Evolutionary conservation across 2,888 invertebrate species (phyloP).

Genomic region (Oxyscelio sp.): DNA sequence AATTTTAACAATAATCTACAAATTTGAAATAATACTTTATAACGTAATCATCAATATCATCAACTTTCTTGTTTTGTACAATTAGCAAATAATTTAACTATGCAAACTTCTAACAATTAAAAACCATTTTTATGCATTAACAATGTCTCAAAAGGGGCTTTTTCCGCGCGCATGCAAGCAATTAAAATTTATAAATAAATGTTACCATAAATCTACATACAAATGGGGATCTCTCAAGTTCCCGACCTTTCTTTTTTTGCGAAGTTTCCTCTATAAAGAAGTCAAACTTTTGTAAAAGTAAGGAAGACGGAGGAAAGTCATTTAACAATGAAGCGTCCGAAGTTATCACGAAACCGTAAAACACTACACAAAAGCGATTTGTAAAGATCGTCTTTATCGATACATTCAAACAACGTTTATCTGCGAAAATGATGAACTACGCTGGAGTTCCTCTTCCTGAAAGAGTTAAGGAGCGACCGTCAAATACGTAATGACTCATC

Average conservation of each 20-base stretch:
- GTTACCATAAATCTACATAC: slow-evolving; percentile 56
- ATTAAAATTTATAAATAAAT: slow-evolving; percentile 56
- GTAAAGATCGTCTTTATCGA: slow-evolving; percentile 24
- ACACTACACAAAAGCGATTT: slow-evolving; percentile 35
- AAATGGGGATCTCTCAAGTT: slow-evolving; percentile 39
- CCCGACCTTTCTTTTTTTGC: slow-evolving; percentile 14
- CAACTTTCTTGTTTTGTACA: too few relatives aligned
- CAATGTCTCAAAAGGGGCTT: neutral
- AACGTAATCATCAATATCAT: too few relatives aligned
- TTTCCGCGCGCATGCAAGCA: neutral
- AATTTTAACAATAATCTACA: too few relatives aligned
- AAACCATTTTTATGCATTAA: neutral
- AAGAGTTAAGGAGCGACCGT: neutral
- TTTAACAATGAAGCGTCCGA: slow-evolving; percentile 54
- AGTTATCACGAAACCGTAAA: slow-evolving; percentile 44
- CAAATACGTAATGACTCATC: neutral
- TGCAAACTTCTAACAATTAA: neutral
- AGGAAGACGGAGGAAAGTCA: slow-evolving; percentile 39
- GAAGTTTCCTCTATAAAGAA: slow-evolving; percentile 44
- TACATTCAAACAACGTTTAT: neutral
- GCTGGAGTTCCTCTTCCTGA: neutral
- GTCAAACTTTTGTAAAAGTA: slow-evolving; percentile 44
- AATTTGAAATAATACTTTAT: too few relatives aligned
- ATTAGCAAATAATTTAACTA: neutral
- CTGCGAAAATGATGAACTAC: neutral